phyloP scores from a whole-genome alignment of 1,140 invertebrate genomes.

The Drosophila lacteicornis region DNA sequence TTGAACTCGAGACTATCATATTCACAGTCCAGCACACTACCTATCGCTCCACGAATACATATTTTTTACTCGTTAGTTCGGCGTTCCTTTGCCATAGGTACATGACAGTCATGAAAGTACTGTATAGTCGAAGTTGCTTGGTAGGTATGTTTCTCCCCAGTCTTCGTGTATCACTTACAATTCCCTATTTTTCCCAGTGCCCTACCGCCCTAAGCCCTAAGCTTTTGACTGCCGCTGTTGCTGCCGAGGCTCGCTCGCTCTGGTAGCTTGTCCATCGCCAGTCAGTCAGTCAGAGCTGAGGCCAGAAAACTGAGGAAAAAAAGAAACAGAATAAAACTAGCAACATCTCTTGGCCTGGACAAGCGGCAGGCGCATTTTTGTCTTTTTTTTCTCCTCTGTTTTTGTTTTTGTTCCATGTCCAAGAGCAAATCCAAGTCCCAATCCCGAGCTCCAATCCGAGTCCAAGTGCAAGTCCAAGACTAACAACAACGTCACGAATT shows the following conservation, averaged over 20 bases:
- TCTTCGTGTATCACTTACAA: background rate
- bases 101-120: too few relatives aligned
- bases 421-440: slow-evolving; percentile 23
- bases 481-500: slow-evolving; percentile 84
- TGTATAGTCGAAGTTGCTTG: too few relatives aligned
- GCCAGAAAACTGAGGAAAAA: slow-evolving; percentile 25
- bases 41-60: too few relatives aligned
- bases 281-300: slow-evolving; percentile 33
- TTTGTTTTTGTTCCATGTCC: slow-evolving; percentile 12
- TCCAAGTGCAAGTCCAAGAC: slow-evolving; percentile 70
- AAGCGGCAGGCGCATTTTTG: slow-evolving; percentile 65
- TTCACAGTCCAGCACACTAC: too few relatives aligned
- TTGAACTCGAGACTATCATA: too few relatives aligned
- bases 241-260: background rate
- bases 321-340: slow-evolving; percentile 35
- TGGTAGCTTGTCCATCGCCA: slow-evolving; percentile 59
- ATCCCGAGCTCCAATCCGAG: slow-evolving; percentile 28
- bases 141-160: background rate
- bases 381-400: slow-evolving; percentile 28
- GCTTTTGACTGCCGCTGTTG: slow-evolving; percentile 20
- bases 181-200: slow-evolving; percentile 6
- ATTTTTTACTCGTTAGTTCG: too few relatives aligned
- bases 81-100: too few relatives aligned
- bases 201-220: slow-evolving; percentile 21
- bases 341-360: slow-evolving; percentile 44